Percentiles rank a stretch among this genome's conserved stretches.
phyloP scores from a whole-genome alignment of 1,140 invertebrate genomes.

The Cryptotermes secundus region DNA sequence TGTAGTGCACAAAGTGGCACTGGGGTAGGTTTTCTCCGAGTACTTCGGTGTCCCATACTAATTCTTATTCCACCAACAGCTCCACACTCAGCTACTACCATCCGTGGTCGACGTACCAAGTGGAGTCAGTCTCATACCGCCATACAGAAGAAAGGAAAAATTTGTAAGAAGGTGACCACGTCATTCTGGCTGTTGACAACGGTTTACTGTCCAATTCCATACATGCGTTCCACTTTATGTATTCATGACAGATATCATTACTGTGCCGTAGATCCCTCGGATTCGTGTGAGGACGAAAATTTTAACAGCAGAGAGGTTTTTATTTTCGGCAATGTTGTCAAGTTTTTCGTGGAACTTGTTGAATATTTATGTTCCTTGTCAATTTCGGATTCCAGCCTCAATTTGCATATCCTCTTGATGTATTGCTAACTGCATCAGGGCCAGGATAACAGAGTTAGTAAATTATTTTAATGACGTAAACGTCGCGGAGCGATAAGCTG shows the following conservation, averaged over 20 bases:
- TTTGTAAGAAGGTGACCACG: too few species aligned
- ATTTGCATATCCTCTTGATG: slow-evolving; percentile 16
- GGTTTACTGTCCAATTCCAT: too few species aligned
- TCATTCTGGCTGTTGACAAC: too few species aligned
- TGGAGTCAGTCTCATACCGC: too few species aligned
- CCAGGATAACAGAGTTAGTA: neutral
- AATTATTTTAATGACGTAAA: neutral
- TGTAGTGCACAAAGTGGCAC: too few species aligned
- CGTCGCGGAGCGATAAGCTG: neutral
- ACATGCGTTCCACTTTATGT: too few species aligned
- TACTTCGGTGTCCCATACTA: too few species aligned
- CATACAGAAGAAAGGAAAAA: too few species aligned
- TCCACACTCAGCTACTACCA: too few species aligned
- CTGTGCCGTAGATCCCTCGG: neutral
- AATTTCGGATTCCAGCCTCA: neutral
- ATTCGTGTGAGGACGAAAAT: neutral
- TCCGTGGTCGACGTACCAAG: too few species aligned
- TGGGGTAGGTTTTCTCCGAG: too few species aligned
- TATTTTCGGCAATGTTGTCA: neutral
- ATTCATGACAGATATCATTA: neutral
- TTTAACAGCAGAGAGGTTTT: neutral
- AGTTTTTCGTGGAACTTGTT: slow-evolving; percentile 3
- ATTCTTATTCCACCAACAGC: too few species aligned
- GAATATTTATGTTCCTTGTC: slow-evolving; percentile 20
- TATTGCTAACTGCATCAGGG: neutral